phyloP scores from a whole-genome alignment of 2,113 vertebrate genomes.

The Neopipo cinnamomea region DNA sequence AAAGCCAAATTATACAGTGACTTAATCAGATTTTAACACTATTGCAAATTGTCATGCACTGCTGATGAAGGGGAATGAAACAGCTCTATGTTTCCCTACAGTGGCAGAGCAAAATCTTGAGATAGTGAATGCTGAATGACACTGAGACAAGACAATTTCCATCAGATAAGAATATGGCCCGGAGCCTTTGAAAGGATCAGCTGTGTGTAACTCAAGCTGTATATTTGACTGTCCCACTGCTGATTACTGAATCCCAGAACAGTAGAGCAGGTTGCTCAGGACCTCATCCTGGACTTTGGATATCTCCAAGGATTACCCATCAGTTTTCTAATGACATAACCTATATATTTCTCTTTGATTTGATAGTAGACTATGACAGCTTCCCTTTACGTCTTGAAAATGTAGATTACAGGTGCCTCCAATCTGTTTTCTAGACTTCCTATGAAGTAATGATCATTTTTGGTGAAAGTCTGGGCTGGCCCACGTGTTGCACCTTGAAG shows the following conservation, averaged over 20 bases:
- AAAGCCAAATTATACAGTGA: slow-evolving; percentile 5
- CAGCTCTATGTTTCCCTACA: background rate
- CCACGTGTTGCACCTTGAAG: background rate
- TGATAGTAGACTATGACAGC: background rate
- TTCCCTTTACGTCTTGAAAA: background rate
- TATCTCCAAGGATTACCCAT: background rate
- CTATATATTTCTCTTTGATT: background rate
- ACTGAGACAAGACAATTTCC: background rate
- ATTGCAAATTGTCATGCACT: background rate
- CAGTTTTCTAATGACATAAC: background rate
- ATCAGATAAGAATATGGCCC: background rate
- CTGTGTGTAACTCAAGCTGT: background rate
- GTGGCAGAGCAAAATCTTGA: background rate
- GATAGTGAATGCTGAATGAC: background rate
- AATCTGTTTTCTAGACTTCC: background rate
- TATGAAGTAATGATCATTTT: background rate
- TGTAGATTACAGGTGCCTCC: background rate
- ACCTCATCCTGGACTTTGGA: background rate
- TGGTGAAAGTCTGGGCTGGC: background rate
- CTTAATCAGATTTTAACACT: background rate
- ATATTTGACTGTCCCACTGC: background rate
- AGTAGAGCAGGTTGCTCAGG: background rate
- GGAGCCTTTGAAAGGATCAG: background rate
- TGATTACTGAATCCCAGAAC: background rate
- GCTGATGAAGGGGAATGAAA: background rate